Conservation (phyloP, 2,888 invertebrate genomes). For the Antitype chi region DNA sequence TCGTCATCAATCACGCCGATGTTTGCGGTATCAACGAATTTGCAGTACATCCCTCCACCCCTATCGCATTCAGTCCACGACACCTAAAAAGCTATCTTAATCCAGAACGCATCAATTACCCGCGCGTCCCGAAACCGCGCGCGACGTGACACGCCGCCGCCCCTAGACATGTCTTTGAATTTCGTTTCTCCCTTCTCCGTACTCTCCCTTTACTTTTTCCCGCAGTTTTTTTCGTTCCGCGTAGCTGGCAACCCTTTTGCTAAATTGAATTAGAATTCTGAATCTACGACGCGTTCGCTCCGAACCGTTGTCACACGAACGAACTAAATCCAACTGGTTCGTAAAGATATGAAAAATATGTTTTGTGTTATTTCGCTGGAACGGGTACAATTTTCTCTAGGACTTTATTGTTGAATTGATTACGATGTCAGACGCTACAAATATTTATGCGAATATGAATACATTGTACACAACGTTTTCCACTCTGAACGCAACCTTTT, state of each 20-base stretch:
- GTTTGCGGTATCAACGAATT: conserved; percentile 61
- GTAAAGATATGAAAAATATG: conserved; percentile 58
- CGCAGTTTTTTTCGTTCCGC: conserved; percentile 82
- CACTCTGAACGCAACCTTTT: conserved; percentile 46
- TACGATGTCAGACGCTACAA: conserved; percentile 54
- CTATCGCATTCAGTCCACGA: conserved; percentile 67
- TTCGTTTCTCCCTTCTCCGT: conserved; percentile 67
- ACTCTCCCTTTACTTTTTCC: conserved; percentile 62
- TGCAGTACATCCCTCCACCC: conserved; percentile 61
- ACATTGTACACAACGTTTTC: conserved; percentile 48
- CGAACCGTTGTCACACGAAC: conserved; percentile 62
- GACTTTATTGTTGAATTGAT: conserved; percentile 59
- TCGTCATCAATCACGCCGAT: conserved; percentile 66
- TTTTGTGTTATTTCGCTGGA: conserved; percentile 28
- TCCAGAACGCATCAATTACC: conserved; percentile 85
- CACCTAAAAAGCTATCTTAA: conserved; percentile 78
- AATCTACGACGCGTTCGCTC: conserved; percentile 71
- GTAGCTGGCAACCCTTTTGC: conserved; percentile 87
- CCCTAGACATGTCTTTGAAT: conserved; percentile 87
- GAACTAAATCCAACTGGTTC: conserved; percentile 43
- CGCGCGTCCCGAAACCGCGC: conserved; percentile 75
- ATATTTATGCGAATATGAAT: conserved; percentile 56
- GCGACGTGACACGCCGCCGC: conserved; percentile 83
- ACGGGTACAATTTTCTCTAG: conserved; percentile 50
- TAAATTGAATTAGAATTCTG: conserved; percentile 85